Conservation (phyloP, 1,140 invertebrate genomes). For the Episyrphus balteatus region DNA sequence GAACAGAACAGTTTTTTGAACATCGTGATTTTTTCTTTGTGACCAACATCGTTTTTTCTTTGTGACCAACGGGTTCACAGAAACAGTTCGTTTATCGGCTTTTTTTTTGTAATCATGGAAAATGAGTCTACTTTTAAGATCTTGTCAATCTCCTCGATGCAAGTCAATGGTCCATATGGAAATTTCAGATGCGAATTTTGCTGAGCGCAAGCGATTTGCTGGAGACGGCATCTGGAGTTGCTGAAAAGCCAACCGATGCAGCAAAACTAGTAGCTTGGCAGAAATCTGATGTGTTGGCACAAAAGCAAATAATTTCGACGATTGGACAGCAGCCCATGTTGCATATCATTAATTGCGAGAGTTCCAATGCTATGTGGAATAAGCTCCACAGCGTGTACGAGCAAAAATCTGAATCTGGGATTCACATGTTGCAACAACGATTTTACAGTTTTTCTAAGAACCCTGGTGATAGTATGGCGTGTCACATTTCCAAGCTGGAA, state of each 20-base stretch:
- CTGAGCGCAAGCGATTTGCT: slow-evolving; percentile 9
- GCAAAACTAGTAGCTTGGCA: slow-evolving; percentile 3
- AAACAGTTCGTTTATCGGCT: too few species aligned
- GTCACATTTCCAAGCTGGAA: slow-evolving; percentile 12
- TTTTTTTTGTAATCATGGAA: too few species aligned
- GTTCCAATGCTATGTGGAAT: slow-evolving; percentile 30
- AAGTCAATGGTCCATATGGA: slow-evolving; percentile 13
- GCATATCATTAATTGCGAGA: slow-evolving; percentile 24
- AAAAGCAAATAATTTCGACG: slow-evolving; percentile 16
- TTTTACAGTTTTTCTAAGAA: slow-evolving; percentile 19
- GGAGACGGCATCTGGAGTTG: slow-evolving; percentile 1
- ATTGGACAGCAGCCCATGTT: slow-evolving; percentile 18
- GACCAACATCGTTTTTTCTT: too few species aligned
- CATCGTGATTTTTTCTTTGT: too few species aligned
- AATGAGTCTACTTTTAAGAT: neutral
- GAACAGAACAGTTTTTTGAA: too few species aligned
- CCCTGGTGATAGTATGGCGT: slow-evolving; percentile 8
- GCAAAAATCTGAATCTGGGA: slow-evolving; percentile 25
- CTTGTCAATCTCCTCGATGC: slow-evolving; percentile 7
- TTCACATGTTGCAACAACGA: slow-evolving; percentile 28
- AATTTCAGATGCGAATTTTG: slow-evolving; percentile 13
- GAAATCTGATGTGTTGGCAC: slow-evolving; percentile 12
- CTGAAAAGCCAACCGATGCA: neutral
- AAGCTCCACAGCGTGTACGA: slow-evolving; percentile 27
- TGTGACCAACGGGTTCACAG: too few species aligned